Evolutionary conservation across 2,888 invertebrate genomes (phyloP).

Genomic region (Drosophila nigricruria): DNA sequence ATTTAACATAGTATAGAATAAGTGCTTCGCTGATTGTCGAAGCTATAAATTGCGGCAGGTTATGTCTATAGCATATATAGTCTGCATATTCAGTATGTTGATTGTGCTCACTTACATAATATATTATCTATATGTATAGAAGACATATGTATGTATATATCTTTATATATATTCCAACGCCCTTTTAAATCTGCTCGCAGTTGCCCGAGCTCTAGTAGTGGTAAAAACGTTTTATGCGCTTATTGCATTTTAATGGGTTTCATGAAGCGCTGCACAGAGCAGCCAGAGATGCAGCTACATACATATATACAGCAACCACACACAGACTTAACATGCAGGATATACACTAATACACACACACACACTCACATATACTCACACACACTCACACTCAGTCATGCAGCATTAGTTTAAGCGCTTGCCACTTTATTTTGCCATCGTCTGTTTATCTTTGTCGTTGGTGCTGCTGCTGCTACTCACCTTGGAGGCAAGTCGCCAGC

Average conservation of each 20-base stretch:
- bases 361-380: slow-evolving; percentile 1
- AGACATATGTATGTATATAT: not conserved
- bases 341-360: not conserved
- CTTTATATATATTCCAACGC: not conserved
- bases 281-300: slow-evolving; percentile 24
- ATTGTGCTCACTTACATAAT: not conserved
- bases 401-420: slow-evolving; percentile 49
- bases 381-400: slow-evolving; percentile 8
- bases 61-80: not conserved
- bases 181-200: slow-evolving; percentile 41
- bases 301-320: slow-evolving; percentile 4
- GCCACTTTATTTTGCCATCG: slow-evolving; percentile 66
- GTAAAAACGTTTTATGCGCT: slow-evolving; percentile 59
- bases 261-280: slow-evolving; percentile 36
- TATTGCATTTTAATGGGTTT: slow-evolving; percentile 70
- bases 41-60: slow-evolving; percentile 7
- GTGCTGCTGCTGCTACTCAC: slow-evolving; percentile 34
- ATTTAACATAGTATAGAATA: not conserved
- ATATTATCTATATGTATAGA: not conserved
- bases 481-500: slow-evolving; percentile 13
- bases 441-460: slow-evolving; percentile 65
- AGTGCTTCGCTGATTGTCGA: slow-evolving; percentile 5
- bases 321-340: slow-evolving; percentile 2
- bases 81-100: not conserved
- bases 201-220: slow-evolving; percentile 32